Evolutionary conservation across 2,113 vertebrate species (phyloP), one percentile per base, ranked within the genome.

Genomic region (Poicephalus gulielmi): DNA sequence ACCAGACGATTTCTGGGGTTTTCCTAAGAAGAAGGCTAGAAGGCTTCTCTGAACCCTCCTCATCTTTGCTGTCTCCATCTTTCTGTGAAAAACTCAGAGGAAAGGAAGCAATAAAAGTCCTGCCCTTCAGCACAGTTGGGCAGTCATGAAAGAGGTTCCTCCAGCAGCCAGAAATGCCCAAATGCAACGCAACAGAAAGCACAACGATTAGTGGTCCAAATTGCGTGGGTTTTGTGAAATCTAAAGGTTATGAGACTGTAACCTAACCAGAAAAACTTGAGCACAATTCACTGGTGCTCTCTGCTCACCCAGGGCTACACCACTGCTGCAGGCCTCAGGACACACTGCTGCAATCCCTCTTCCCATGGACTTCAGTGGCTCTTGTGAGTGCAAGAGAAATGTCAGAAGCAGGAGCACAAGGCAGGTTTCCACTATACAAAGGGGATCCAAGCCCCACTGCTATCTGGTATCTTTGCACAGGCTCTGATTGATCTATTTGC

Each of bases 331-430:
- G 33, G 53, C 46, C 14, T 11, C 12, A 7, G 79, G 39, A 70
- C 39, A 9, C 0, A 3, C 44, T 35, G 60, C 30, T 23, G 13
- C 4, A 17, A 4, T 13, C 62, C 67, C 17, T 46, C 16, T 12
- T 10, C 50, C 44, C 31, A 1, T 1, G 1, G 44, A 22, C 78
- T 12, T 66, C 47, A 17, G 2, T 0, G 2, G 49, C 57, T 50
- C 20, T 25, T 3, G 3, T 2, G 1, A 41, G 33, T 6, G 25
- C 33, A 8, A 9, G 17, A 47, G 37, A 6, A 46, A 22, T 4
- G 1, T 6, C 3, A 0, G 82, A 20, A 22, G 37, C 44, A 1
- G 0, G 60, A 18, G 25, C 2, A 0, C 27, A 11, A 5, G 27
- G 59, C 43, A 52, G 33, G n/a, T 11, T 22, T 35, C 57, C 20